Evolutionary conservation across 2,797 vertebrate species (phyloP).

Genomic region (Sarcophilus harrisii): DNA sequence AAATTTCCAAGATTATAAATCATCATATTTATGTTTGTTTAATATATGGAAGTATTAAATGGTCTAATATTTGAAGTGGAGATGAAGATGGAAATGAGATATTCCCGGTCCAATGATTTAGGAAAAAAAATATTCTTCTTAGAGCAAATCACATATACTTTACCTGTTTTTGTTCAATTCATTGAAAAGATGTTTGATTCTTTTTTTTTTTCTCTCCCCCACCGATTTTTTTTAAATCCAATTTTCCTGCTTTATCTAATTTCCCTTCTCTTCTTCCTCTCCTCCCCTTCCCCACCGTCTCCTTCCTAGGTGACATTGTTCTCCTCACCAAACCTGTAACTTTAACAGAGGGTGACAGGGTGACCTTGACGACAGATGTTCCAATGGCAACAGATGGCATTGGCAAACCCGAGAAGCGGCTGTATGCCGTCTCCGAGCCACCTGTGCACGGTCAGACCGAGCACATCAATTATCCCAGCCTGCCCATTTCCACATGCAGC

Average conservation of each 20-base stretch:
- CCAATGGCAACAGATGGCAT: slow-evolving; percentile 93
- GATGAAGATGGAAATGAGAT: slow-evolving; percentile 46
- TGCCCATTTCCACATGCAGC: slow-evolving; percentile 89
- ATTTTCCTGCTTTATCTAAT: slow-evolving; percentile 49
- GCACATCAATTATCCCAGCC: slow-evolving; percentile 89
- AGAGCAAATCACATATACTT: slow-evolving; percentile 30
- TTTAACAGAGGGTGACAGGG: slow-evolving; percentile 93
- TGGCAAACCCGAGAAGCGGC: slow-evolving; percentile 91
- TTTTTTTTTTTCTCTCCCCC: neutral
- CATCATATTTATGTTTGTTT: neutral
- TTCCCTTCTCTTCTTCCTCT: slow-evolving; percentile 55
- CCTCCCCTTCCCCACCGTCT: slow-evolving; percentile 33
- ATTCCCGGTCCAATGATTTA: slow-evolving; percentile 65
- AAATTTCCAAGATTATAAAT: slow-evolving; percentile 42
- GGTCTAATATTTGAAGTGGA: slow-evolving; percentile 50
- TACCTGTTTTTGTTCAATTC: slow-evolving; percentile 34
- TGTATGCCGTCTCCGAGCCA: slow-evolving; percentile 89
- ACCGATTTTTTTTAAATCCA: neutral
- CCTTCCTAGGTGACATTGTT: slow-evolving; percentile 90
- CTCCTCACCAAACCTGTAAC: slow-evolving; percentile 90
- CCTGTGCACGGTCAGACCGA: slow-evolving; percentile 94
- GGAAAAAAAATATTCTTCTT: slow-evolving; percentile 31
- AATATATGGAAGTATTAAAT: neutral
- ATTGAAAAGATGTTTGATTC: neutral
- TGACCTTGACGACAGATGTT: slow-evolving; percentile 95